Evolutionary conservation across 2,888 invertebrate species (phyloP).

Genomic region (Amiota minor): DNA sequence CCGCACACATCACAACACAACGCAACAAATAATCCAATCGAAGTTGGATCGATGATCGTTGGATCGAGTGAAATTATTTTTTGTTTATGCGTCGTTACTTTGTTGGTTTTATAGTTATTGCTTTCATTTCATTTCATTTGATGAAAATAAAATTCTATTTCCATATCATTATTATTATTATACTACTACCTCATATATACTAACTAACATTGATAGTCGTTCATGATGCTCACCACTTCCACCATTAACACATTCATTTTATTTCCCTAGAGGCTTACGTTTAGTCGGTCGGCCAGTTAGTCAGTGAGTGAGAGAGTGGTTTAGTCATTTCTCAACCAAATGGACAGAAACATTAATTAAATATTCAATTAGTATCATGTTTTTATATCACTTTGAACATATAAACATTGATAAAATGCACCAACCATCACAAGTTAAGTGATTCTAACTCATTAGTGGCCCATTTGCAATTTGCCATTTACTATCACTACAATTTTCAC

Average conservation of each 20-base stretch:
- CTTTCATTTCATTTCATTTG: slow-evolving; percentile 6
- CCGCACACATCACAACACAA: too few species aligned
- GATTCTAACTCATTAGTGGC: neutral
- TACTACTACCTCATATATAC: too few species aligned
- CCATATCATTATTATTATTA: slow-evolving; percentile 15
- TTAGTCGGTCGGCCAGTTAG: too few species aligned
- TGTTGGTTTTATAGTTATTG: neutral
- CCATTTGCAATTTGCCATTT: neutral
- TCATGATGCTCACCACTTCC: neutral
- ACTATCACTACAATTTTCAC: neutral
- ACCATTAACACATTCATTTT: neutral
- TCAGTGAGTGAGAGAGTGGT: neutral
- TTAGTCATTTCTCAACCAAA: neutral
- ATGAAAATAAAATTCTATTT: slow-evolving; percentile 7
- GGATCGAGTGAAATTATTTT: slow-evolving; percentile 17
- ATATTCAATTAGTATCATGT: slow-evolving; percentile 18
- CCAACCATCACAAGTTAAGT: neutral
- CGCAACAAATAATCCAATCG: too few species aligned
- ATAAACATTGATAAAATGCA: neutral
- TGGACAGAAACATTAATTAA: slow-evolving; percentile 17
- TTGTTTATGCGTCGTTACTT: neutral
- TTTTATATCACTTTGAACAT: neutral
- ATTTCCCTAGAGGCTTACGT: too few species aligned
- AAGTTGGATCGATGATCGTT: neutral
- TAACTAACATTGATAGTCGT: neutral